Base-by-base conservation (phyloP, 2,888 invertebrate species). In the Galerucella pusilla region DNA sequence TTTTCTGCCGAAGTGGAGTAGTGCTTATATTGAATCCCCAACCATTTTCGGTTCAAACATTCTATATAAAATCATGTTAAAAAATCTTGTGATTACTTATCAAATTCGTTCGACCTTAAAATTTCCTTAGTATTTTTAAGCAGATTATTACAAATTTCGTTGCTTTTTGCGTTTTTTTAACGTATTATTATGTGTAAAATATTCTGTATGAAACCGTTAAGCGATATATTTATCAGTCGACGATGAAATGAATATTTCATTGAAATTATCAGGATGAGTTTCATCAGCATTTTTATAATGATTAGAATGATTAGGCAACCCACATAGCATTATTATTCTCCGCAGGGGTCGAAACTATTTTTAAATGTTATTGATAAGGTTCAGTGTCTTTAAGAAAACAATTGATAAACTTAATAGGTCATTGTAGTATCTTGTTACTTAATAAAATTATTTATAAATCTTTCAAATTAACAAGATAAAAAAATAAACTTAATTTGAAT, bases 321-420 rank as follows among this genome's bases (percentile, higher is more conserved):
- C 0, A 16, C 16, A 20, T 16, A 20, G 20, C 57, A 49, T 57
- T 57, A 57, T 57, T 57, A 20, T 57, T 16, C 57, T 57, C 20
- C 9, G 57, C 57, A 57, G 57, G 57, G 57, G 57, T 57, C 57
- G 57, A 57, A 57, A 57, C 57, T 57, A 57, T 57, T 20, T 57
- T 57, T 57, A 57, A 57, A 57, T 57, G 63, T 63, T 63, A 63
- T 63, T 10, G 6, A 42, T 63, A 35, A n/a, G 42, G n/a, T 35
- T 42, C 42, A 10, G 57, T 57, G n/a, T 57, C 10, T 57, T 57
- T 57, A 57, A 20, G 20, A 20, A 57, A 57, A 16, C 16, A 57
- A 16, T 4, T 10, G 57, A 57, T 57, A 57, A 57, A 57, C 57
- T 57, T 10, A 20, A 63, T 63, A 35, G 42, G n/a, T 63, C 42